A percentile compares a stretch with the other conserved stretches of the same genome.
Conservation (phyloP, 64 coral and sea anemone species). For the Trachythela sp. region DNA sequence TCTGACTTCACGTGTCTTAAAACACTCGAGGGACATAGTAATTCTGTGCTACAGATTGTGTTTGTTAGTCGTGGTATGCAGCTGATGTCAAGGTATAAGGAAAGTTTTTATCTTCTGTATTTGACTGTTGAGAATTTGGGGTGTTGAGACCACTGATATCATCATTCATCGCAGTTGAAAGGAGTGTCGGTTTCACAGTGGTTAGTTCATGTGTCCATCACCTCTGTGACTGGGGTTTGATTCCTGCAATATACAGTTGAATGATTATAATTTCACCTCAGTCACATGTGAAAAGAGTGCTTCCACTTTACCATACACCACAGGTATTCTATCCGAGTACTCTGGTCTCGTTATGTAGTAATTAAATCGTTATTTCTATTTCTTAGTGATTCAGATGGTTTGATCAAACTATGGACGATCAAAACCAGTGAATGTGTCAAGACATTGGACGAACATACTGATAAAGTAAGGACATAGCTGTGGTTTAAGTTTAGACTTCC, state of each 20-base stretch:
- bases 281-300: no score
- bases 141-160: no score
- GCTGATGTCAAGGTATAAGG: slow-evolving; percentile 74
- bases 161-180: no score
- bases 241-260: no score
- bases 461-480: slow-evolving; percentile 57
- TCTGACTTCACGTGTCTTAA: slow-evolving; percentile 92
- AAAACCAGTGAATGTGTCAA: slow-evolving; percentile 88
- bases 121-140: no score
- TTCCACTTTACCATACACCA: background rate
- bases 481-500: no score
- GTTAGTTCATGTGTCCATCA: no score
- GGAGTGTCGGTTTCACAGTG: no score
- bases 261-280: no score
- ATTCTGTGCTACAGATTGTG: slow-evolving; percentile 72
- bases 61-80: slow-evolving; percentile 87
- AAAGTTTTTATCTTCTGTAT: no score
- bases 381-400: slow-evolving; percentile 87
- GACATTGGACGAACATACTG: slow-evolving; percentile 83
- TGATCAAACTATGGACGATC: slow-evolving; percentile 95
- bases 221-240: no score
- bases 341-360: background rate
- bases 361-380: background rate
- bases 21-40: slow-evolving; percentile 91
- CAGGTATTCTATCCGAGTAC: background rate